These are phyloP conservation scores for Falco concolor DNA, from an alignment of 2,797 vertebrate species.

Conservation along the genomic window DNA sequence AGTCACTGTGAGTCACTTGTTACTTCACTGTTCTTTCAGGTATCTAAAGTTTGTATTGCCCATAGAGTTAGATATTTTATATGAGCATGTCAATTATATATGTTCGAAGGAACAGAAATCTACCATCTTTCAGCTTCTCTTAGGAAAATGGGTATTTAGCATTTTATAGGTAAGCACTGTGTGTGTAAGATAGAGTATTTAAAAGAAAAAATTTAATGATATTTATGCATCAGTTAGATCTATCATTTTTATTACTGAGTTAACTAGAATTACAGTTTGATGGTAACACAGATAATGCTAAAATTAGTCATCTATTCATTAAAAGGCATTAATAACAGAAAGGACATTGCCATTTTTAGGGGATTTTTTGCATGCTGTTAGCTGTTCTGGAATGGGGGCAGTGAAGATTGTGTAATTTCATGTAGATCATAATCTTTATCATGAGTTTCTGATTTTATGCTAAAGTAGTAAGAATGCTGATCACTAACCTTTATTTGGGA, in stretches of 20 bases:
- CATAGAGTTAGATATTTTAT: neutral
- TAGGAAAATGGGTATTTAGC: neutral
- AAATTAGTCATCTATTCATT: conserved; percentile 30
- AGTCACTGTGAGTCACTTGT: neutral
- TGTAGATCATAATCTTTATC: neutral
- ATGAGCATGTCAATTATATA: neutral
- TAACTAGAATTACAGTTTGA: conserved; percentile 10
- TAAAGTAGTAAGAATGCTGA: neutral
- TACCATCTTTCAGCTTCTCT: neutral
- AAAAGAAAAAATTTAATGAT: neutral
- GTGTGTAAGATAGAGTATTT: neutral
- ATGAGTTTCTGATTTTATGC: neutral
- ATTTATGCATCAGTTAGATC: neutral
- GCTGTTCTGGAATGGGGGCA: neutral
- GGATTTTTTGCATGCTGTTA: neutral
- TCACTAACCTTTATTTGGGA: neutral
- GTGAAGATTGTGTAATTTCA: neutral
- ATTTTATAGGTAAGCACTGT: neutral
- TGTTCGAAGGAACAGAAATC: neutral
- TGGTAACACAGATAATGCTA: neutral
- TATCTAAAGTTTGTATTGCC: neutral
- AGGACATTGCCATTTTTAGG: neutral
- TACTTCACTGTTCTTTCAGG: neutral
- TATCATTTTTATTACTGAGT: conserved; percentile 33
- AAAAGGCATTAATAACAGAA: conserved; percentile 27